Conservation (phyloP, 2,113 vertebrate species). For the Chloroceryle aenea region DNA sequence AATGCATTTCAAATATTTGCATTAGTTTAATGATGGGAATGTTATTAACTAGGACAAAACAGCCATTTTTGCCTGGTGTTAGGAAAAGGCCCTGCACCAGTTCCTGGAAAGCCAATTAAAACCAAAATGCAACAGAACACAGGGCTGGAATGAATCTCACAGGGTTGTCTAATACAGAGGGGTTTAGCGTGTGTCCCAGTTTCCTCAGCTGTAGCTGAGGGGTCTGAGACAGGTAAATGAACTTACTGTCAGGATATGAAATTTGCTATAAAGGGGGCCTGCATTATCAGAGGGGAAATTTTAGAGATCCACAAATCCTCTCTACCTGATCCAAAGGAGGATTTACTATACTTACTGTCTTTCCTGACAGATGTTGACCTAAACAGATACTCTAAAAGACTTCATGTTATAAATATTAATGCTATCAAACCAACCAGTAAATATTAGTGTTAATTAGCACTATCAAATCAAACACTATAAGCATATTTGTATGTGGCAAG, state of each 20-base stretch:
- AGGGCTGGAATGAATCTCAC: neutral
- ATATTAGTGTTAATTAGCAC: neutral
- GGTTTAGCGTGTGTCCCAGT: neutral
- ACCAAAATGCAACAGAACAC: neutral
- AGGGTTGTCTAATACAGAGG: neutral
- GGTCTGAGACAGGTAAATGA: neutral
- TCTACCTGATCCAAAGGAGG: neutral
- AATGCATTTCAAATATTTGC: constrained; percentile 55
- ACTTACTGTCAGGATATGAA: neutral
- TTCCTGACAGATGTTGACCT: neutral
- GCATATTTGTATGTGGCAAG: neutral
- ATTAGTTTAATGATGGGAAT: constrained; percentile 13
- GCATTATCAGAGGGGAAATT: neutral
- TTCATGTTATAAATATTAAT: neutral
- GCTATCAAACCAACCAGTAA: constrained; percentile 1
- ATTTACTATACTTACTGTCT: neutral
- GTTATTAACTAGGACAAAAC: constrained; percentile 40
- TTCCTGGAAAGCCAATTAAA: constrained; percentile 19
- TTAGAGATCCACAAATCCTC: neutral
- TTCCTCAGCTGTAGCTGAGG: neutral
- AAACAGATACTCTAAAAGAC: neutral
- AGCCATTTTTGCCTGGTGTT: neutral
- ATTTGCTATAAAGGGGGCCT: neutral
- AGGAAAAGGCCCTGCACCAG: neutral
- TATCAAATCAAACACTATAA: neutral